Evolutionary conservation across 2,888 invertebrate species (phyloP).

Genomic region (Eilema depressum): DNA sequence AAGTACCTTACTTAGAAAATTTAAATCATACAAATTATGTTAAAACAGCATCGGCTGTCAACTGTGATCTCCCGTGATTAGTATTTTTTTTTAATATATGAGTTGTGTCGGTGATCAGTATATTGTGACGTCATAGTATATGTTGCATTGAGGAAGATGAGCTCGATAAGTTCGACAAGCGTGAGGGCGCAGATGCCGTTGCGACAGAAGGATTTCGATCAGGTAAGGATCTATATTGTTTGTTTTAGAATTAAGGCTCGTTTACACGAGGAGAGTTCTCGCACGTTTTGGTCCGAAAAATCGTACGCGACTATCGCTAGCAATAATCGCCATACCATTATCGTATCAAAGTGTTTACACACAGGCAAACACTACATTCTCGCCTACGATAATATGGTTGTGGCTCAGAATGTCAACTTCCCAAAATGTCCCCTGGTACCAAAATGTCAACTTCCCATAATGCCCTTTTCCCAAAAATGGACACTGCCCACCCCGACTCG

Average conservation of each 20-base stretch:
- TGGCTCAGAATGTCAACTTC: too few species aligned
- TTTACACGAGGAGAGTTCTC: too few species aligned
- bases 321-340: too few species aligned
- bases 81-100: slow-evolving; percentile 58
- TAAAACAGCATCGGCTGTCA: slow-evolving; percentile 43
- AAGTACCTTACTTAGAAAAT: slow-evolving; percentile 58
- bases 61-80: slow-evolving; percentile 78
- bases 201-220: slow-evolving; percentile 93
- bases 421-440: too few species aligned
- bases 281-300: too few species aligned
- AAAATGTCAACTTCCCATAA: too few species aligned
- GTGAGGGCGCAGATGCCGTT: slow-evolving; percentile 85
- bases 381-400: too few species aligned
- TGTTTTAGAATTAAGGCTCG: neutral
- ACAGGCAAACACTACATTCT: too few species aligned
- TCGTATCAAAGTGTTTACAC: too few species aligned
- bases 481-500: too few species aligned
- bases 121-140: slow-evolving; percentile 35
- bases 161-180: slow-evolving; percentile 63
- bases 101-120: slow-evolving; percentile 34
- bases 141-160: slow-evolving; percentile 62
- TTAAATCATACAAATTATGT: slow-evolving; percentile 53
- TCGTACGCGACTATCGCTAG: too few species aligned
- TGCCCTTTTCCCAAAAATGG: too few species aligned
- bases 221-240: slow-evolving; percentile 69